Evolutionary conservation across 2,797 vertebrate genomes (phyloP), one percentile per base, ranked within the genome.

Genomic region (Esox lucius): DNA sequence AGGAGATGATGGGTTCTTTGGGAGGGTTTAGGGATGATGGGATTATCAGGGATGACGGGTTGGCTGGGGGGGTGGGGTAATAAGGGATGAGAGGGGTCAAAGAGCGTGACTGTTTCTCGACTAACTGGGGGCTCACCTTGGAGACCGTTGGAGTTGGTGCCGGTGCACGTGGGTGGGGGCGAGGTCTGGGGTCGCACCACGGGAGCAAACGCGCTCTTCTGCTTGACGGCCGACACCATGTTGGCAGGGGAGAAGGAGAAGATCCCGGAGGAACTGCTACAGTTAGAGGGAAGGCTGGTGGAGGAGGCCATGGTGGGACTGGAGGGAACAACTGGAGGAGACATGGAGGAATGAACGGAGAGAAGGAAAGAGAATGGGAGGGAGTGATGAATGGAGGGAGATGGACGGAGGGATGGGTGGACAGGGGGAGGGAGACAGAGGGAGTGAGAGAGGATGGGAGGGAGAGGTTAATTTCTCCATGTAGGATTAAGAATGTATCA

Each of bases 161-260:
- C 97, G 95, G 95, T 98, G 89, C 97, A 99, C 86, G 96, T 97
- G 83, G 97, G 97, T 26, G 97, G 97, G 2, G 98, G 97, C 65
- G 98, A 99, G 42, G 96, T 96, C 74, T 97, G 96, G 24, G 97
- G 97, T 91, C 98, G 94, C 89, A 99, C 97, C 0, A 99, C 98
- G 0, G 98, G 98, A 1, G 98, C 98, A 4, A 99, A 99, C 78
- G 98, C 98, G 1, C 97, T 98, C 95, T 99, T 99, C 94, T 99
- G 98, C 83, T 99, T 99, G 85, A 98, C 97, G 2, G 98, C 97
- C 3, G 97, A 98, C 87, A 99, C 97, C 97, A 99, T 98, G 94
- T 98, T 98, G 93, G 98, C 98, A 85, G 98, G 98, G 85, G 97
- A 99, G 93, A 99, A 99, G 92, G 97, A 98, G 92, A 99, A 99